Evolutionary conservation across 2,888 invertebrate species (phyloP).

Genomic region (Anaspis maculata): DNA sequence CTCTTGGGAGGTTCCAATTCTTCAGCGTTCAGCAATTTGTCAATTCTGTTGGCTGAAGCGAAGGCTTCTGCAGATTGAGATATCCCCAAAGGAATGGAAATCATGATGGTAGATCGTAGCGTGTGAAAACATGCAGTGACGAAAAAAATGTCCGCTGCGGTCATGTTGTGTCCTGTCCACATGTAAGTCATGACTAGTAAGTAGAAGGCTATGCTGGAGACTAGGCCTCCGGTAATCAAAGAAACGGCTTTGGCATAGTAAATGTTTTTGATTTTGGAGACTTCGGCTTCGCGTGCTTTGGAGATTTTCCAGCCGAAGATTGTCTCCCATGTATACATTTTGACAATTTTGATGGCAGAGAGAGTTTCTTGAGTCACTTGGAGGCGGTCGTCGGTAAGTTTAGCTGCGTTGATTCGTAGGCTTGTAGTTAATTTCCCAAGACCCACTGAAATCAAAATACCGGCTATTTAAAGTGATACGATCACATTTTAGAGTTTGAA

Average conservation of each 20-base stretch:
- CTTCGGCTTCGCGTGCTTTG: slow-evolving; percentile 50
- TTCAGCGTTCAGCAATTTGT: slow-evolving; percentile 17
- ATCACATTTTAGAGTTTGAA: no score
- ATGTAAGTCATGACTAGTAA: slow-evolving; percentile 26
- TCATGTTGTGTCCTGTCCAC: slow-evolving; percentile 16
- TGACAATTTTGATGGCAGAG: slow-evolving; percentile 26
- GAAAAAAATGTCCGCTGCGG: slow-evolving; percentile 26
- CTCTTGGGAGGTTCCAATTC: slow-evolving; percentile 9
- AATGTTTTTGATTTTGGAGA: slow-evolving; percentile 46
- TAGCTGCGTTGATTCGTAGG: slow-evolving; percentile 19
- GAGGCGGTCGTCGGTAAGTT: slow-evolving; percentile 23
- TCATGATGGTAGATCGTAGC: slow-evolving; percentile 18
- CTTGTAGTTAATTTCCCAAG: slow-evolving; percentile 15
- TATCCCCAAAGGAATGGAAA: slow-evolving; percentile 23
- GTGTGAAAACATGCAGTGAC: slow-evolving; percentile 20
- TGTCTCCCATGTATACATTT: slow-evolving; percentile 29
- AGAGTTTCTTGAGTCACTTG: slow-evolving; percentile 25
- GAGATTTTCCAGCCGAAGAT: slow-evolving; percentile 25
- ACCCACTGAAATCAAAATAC: slow-evolving; percentile 18
- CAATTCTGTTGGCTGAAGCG: slow-evolving; percentile 22
- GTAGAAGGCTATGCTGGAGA: slow-evolving; percentile 24
- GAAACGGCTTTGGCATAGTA: slow-evolving; percentile 34
- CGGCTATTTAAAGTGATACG: no score
- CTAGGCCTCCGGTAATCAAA: slow-evolving; percentile 28
- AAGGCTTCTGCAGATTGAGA: slow-evolving; percentile 22